Base-by-base conservation (phyloP, 2,888 invertebrate genomes). In the Tridacna crocea region DNA sequence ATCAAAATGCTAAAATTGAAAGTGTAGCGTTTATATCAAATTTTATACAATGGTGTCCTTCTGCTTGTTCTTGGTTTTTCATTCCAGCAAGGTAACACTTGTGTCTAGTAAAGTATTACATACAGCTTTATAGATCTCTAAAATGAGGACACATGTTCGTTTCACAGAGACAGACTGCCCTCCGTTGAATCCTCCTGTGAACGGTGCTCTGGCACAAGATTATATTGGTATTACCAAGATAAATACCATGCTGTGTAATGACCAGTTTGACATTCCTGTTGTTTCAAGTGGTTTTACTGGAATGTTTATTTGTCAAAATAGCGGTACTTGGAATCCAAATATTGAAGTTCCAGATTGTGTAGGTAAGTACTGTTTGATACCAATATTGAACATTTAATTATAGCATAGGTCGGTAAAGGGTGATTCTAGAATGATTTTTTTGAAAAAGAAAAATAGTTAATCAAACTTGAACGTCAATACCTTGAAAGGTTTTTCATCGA, bases 91-190 rank as follows among this genome's bases (percentile, higher is more conserved):
- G 36, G 36, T 36, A 36, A 36, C 36, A 36, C 3, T 36, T 36
- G 2, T 36, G 36, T 36, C 36, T 36, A 36, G 36, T 36, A 36
- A 36, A 36, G 36, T 36, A 36, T 8, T 36, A 2, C 8, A 36
- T 36, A 8, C 36, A 36, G 36, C 36, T 4, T 36, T 36, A 36
- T 36, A 36, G 8, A 36, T 36, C 36, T 36, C 36, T 36, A 36
- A 8, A 36, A 2, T 36, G 36, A 36, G 2, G 36, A 36, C 36
- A 24, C 10, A 22, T 61, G 61, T 13, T 61, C 13, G 22, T 61
- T 13, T 24, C 22, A 36, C 80, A 80, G 80, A 65, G 26, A 66
- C 65, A n/a, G 27, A 58, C 36, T 80, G 80, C 19, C 80, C 80
- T 2, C 66, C 65, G 0, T 48, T 81, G 17, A 61, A 77, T 24